Conservation (phyloP, 2,888 invertebrate genomes). For the Neoascia interrupta region DNA sequence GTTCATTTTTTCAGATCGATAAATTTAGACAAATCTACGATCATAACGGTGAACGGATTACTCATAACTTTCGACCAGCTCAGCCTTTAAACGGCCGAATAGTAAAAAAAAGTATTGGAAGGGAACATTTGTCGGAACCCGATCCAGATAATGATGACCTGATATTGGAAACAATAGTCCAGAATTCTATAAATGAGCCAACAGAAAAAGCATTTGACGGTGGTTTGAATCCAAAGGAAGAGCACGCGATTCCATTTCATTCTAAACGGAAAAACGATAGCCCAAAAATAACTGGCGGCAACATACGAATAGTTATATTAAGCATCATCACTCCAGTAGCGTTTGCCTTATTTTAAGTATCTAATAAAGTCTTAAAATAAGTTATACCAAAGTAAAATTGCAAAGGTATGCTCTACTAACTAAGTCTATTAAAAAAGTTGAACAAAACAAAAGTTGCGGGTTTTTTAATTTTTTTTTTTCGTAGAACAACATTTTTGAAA, state of each 20-base stretch:
- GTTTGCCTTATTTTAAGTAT: too few relatives aligned
- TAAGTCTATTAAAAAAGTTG: too few relatives aligned
- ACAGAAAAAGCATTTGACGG: background rate
- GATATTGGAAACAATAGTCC: background rate
- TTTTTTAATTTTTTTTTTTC: too few relatives aligned
- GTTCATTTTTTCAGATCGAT: constrained; percentile 84
- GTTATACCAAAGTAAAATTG: too few relatives aligned
- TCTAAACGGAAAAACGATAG: constrained; percentile 25
- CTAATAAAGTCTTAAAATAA: too few relatives aligned
- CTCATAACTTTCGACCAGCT: constrained; percentile 90
- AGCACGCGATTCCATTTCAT: constrained; percentile 25
- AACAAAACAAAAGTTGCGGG: too few relatives aligned
- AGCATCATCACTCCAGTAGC: too few relatives aligned
- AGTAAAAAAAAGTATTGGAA: constrained; percentile 80
- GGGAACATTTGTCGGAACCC: background rate
- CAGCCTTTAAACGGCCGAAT: constrained; percentile 88
- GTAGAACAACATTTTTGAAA: too few relatives aligned
- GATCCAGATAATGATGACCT: background rate
- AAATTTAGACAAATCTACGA: constrained; percentile 86
- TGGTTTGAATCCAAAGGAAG: background rate
- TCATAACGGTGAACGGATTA: constrained; percentile 83
- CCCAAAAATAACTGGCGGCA: background rate
- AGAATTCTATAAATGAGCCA: too few relatives aligned
- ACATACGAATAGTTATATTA: background rate
- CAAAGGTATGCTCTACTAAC: too few relatives aligned